These are phyloP conservation scores for Nycticebus coucang DNA, from an alignment of 2,113 vertebrate species.

Conservation along the genomic window DNA sequence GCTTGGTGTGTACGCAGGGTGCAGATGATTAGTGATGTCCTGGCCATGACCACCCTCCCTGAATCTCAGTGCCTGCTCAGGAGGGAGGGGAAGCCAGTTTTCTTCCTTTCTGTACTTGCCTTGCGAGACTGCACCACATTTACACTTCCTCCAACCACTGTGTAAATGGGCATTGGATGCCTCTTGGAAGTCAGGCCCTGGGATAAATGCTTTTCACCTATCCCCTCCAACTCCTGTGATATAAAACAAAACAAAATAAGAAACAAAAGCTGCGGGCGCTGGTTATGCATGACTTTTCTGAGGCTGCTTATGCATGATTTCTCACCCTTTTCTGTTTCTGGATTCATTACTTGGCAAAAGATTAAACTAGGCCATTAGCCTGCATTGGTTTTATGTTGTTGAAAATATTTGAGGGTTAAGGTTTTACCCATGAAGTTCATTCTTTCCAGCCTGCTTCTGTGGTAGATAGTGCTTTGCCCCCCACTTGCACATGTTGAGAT, in stretches of 20 bases:
- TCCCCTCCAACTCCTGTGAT: neutral
- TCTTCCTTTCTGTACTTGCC: neutral
- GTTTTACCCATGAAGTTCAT: neutral
- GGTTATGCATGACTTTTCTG: neutral
- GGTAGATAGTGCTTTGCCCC: neutral
- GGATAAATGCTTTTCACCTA: neutral
- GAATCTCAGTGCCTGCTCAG: neutral
- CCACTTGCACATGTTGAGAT: neutral
- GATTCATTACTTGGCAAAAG: neutral
- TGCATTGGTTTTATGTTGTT: neutral
- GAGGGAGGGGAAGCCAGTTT: neutral
- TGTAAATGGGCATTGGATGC: neutral
- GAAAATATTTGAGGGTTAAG: neutral
- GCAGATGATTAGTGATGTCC: neutral
- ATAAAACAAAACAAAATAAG: neutral
- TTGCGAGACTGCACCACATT: neutral
- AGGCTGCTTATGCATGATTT: neutral
- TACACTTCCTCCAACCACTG: neutral
- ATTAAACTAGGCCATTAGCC: neutral
- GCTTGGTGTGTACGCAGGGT: neutral
- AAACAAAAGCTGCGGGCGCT: neutral
- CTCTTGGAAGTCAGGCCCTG: neutral
- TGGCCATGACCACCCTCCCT: fast-evolving
- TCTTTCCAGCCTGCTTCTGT: neutral
- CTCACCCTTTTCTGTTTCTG: neutral